Evolutionary conservation across 1,140 invertebrate species (phyloP), one percentile per base, ranked within the genome.

Genomic region (Drosophila eugracilis): DNA sequence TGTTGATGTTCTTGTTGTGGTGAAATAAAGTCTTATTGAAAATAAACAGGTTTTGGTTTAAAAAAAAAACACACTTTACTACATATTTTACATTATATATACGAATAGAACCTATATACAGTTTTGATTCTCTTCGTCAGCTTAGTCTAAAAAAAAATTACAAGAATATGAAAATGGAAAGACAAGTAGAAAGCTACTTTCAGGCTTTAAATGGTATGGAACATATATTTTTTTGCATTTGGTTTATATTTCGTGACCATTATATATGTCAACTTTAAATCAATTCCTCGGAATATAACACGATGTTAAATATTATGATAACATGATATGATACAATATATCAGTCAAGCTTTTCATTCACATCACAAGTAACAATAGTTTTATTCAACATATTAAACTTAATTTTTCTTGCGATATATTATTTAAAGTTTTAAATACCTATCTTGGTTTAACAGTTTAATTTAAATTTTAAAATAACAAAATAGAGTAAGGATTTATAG

Each of bases 1-100:
- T 52, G 57, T 32, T 63, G 37, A 19, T 71, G 17, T 59, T 59
- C 44, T 49, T 50, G 28, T 45, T 57, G 63, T 57, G 60, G 47
- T 67, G 22, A 52, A 49, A 42, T 50, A 66, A 66, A 55, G 19
- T 62, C 28, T 21, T 22, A 48, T n/a, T 49, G 19, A 55, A 69
- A 42, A 17, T 15, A 39, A n/a, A 28, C 30, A 39, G 15, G 14
- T 42, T 49, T 45, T 21, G 34, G 28, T 49, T 41, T 19, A 4
- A 5, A n/a, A 15, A 52, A 42, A 19, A 52, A 49, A 39, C n/a
- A 22, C n/a, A 5, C 39, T 45, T 21, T 22, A 45, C 21, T 48
- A 49, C 15, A 44, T 15, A 34, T 28, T 48, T 24, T 15, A 26
- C 42, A 22, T 22, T n/a, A 22, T n/a, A 19, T 17, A 39, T 39